Evolutionary conservation across 2,888 invertebrate species (phyloP), one percentile per base, ranked within the genome.

Genomic region (Metellina segmentata): DNA sequence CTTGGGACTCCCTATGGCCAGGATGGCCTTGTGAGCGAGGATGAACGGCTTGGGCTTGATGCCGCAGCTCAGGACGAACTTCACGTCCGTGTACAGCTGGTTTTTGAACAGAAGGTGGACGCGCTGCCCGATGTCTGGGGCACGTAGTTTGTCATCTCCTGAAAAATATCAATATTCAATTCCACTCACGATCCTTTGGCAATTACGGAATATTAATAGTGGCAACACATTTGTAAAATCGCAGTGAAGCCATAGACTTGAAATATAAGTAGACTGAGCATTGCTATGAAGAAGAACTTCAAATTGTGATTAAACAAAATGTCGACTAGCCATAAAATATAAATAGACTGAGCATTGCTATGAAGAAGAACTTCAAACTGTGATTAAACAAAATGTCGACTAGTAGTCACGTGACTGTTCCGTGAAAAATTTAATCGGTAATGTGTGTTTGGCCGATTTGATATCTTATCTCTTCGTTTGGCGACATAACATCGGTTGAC

Each of bases 31-130:
- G 69, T 89, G 89, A 0, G 89, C 89, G 49, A 34, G 7, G 13
- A 89, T n/a, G 16, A 34, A 49, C 5, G 89, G 82, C 48, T 89
- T 89, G n/a, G 75, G 81, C 49, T 82, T 89, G n/a, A 82, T 51
- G 7, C 87, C 78, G 49, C 70, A 82, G 11, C 34, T 82, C 11
- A 89, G 7, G 49, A 89, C 77, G 51, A 89, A 89, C 69, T 89
- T 89, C 0, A 89, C 89, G 52, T 89, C 89, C 13, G 89, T 75
- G 52, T 75, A 89, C 20, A 75, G 20, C 69, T 89, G 69, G 7
- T 82, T 34, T 9, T 16, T 53, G 70, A 69, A 82, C 0, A 89
- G 69, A 7, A 9, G 19, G 1, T 69, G 75, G 9, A 89, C 6
- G 7, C 89, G 81, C 69, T 82, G 74, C 6, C 69, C 20, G 11